phyloP scores from a whole-genome alignment of 1,140 invertebrate species.

The Cyrtorhinus lividipennis region DNA sequence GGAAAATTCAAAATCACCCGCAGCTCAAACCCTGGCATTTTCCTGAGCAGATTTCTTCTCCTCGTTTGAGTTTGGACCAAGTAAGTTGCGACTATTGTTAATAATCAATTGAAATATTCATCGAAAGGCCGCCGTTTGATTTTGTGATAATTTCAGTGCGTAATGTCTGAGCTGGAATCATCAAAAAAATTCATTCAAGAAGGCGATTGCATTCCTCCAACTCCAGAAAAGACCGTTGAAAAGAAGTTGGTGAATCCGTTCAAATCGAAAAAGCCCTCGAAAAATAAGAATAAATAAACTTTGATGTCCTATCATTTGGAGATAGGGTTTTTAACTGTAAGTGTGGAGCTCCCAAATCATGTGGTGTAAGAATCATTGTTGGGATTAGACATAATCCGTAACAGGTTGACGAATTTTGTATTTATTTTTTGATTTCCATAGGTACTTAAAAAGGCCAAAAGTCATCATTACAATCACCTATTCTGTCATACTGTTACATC shows the following conservation, averaged over 20 bases:
- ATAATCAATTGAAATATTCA: not conserved
- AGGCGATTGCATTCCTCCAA: slow-evolving; percentile 12
- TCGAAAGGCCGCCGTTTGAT: not conserved
- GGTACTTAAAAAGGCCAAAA: too few relatives aligned
- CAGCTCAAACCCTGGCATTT: slow-evolving; percentile 71
- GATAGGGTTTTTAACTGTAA: too few relatives aligned
- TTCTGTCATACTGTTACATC: too few relatives aligned
- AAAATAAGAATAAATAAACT: slow-evolving; percentile 4
- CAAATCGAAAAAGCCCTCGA: slow-evolving; percentile 14
- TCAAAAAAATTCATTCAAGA: slow-evolving; percentile 12
- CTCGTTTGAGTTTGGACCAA: slow-evolving; percentile 49
- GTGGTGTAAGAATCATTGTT: too few relatives aligned
- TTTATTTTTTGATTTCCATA: too few relatives aligned
- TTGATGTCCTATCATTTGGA: too few relatives aligned
- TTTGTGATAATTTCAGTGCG: slow-evolving; percentile 11
- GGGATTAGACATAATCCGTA: too few relatives aligned
- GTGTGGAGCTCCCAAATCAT: too few relatives aligned
- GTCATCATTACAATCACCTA: too few relatives aligned
- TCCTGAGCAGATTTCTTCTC: slow-evolving; percentile 61
- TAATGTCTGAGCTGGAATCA: slow-evolving; percentile 13
- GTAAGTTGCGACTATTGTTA: slow-evolving; percentile 36
- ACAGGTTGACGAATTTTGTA: too few relatives aligned
- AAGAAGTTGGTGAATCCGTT: not conserved
- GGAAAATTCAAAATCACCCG: slow-evolving; percentile 64
- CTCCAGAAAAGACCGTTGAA: slow-evolving; percentile 4